Conservation (phyloP, 2,797 vertebrate genomes). For the Catostomus latipinnis region DNA sequence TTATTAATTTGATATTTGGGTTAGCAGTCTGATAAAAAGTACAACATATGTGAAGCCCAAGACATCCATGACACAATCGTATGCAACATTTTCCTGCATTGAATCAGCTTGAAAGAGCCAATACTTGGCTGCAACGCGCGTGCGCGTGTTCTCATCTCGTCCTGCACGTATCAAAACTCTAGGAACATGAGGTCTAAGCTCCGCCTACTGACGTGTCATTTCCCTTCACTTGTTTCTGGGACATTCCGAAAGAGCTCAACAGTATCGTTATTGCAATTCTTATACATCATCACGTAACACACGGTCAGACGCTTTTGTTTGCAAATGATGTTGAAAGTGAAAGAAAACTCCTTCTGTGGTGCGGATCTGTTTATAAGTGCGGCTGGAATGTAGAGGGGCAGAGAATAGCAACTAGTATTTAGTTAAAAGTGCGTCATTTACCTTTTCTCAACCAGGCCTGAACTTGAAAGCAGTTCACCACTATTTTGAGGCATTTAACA, state of each 20-base stretch:
- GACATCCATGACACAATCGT: background rate
- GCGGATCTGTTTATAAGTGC: background rate
- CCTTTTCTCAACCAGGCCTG: too few species aligned
- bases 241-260: slow-evolving; percentile 46
- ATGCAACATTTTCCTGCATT: slow-evolving; percentile 25
- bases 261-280: background rate
- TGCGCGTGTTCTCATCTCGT: background rate
- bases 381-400: background rate
- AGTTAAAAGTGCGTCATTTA: too few species aligned
- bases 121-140: background rate
- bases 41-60: background rate
- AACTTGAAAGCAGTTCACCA: too few species aligned
- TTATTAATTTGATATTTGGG: too few species aligned
- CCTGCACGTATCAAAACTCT: slow-evolving; percentile 17
- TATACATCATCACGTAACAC: slow-evolving; percentile 29
- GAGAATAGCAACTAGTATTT: background rate
- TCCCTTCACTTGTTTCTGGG: slow-evolving; percentile 29
- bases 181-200: slow-evolving; percentile 11
- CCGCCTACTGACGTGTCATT: slow-evolving; percentile 46
- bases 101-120: slow-evolving; percentile 10
- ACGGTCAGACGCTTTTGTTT: slow-evolving; percentile 1
- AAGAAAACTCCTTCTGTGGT: background rate
- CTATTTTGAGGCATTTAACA: too few species aligned
- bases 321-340: background rate
- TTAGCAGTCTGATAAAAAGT: background rate